Evolutionary conservation across 2,113 vertebrate genomes (phyloP).

Genomic region (Lates calcarifer): DNA sequence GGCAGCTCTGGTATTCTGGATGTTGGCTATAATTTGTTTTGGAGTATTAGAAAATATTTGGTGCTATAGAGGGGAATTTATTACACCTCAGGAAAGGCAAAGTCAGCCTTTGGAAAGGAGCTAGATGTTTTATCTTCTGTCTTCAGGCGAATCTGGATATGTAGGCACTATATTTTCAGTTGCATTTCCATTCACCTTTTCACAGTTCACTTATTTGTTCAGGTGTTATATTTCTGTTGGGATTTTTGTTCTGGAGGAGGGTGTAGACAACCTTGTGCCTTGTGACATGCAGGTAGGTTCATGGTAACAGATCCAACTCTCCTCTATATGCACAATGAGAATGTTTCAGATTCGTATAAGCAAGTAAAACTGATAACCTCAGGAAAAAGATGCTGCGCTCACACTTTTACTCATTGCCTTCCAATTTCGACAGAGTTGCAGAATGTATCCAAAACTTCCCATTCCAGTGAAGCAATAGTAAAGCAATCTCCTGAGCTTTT

Average conservation of each 20-base stretch:
- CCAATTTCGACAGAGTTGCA: constrained; percentile 1
- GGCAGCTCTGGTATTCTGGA: constrained; percentile 38
- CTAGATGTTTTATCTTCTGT: constrained; percentile 31
- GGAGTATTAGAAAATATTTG: constrained; percentile 52
- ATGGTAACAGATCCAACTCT: background rate
- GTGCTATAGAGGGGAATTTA: constrained; percentile 24
- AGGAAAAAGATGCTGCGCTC: constrained; percentile 4
- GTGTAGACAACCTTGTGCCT: background rate
- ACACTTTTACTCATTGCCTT: background rate
- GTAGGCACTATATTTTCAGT: background rate
- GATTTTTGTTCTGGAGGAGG: background rate
- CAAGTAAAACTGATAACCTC: background rate
- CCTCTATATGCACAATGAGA: background rate
- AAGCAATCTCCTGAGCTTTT: background rate
- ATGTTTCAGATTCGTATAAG: background rate
- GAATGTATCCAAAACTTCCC: background rate
- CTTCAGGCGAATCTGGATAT: constrained; percentile 4
- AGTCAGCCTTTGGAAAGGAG: constrained; percentile 9
- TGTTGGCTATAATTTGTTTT: constrained; percentile 60
- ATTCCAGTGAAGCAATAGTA: background rate
- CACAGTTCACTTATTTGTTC: background rate
- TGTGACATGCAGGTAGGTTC: background rate
- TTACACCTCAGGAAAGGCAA: constrained; percentile 24
- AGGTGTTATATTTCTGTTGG: constrained; percentile 15
- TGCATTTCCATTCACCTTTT: constrained; percentile 19